Evolutionary conservation across 1,140 invertebrate genomes (phyloP).

Genomic region (Heterodera schachtii): DNA sequence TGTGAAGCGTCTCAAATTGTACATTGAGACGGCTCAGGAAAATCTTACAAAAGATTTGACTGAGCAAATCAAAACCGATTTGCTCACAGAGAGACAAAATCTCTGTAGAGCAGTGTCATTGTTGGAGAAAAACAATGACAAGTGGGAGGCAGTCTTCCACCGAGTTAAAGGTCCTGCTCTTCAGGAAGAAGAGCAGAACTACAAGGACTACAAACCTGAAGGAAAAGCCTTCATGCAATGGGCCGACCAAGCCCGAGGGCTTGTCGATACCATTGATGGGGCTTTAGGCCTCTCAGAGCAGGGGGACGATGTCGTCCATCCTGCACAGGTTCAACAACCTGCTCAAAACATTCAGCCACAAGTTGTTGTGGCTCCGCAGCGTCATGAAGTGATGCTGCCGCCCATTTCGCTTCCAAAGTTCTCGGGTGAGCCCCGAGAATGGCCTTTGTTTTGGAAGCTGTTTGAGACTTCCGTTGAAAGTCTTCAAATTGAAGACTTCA

Average conservation of each 20-base stretch:
- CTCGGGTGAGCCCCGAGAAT: too few species aligned
- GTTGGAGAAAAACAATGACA: neutral
- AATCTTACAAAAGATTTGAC: neutral
- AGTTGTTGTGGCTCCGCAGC: too few species aligned
- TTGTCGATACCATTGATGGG: neutral
- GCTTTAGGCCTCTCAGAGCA: neutral
- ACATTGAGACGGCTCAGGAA: neutral
- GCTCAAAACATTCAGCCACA: neutral
- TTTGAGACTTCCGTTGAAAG: too few species aligned
- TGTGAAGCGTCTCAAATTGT: neutral
- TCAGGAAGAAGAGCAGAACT: neutral
- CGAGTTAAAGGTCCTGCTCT: neutral
- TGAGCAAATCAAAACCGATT: neutral
- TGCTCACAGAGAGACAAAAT: neutral
- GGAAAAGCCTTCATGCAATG: neutral
- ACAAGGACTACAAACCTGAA: neutral
- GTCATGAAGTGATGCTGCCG: neutral
- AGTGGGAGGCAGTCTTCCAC: neutral
- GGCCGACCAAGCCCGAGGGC: neutral
- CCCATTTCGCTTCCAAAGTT: neutral
- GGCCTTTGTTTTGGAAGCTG: too few species aligned
- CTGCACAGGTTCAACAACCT: neutral
- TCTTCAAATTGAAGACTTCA: too few species aligned
- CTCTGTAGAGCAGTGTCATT: neutral
- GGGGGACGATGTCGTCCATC: too few species aligned